phyloP scores from a whole-genome alignment of 2,113 vertebrate species.

The Nothocercus nigrocapillus region DNA sequence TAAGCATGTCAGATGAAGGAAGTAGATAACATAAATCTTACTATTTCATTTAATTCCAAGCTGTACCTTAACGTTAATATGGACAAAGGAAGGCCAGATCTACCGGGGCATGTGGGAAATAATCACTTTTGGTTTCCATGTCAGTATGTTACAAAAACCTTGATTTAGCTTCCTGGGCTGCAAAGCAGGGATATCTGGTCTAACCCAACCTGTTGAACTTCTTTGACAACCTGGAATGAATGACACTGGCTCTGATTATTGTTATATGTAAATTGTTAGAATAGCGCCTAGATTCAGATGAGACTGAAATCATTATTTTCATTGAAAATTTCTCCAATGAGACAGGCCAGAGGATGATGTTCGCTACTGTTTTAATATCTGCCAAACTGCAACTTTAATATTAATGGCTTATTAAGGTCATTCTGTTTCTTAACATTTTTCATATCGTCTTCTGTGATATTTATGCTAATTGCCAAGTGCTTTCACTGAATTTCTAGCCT shows the following conservation, averaged over 20 bases:
- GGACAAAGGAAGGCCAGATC: not conserved
- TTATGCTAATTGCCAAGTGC: conserved; percentile 62
- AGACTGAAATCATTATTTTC: not conserved
- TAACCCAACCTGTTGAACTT: not conserved
- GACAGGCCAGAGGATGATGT: conserved; percentile 50
- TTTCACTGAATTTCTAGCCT: conserved; percentile 63
- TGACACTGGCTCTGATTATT: not conserved
- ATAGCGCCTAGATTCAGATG: not conserved
- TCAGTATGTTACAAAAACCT: not conserved
- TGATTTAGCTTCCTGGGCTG: not conserved
- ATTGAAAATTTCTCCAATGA: not conserved
- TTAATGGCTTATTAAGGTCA: conserved; percentile 46
- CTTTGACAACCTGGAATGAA: not conserved
- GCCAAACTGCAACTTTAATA: conserved; percentile 44
- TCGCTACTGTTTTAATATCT: conserved; percentile 53
- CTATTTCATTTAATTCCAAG: not conserved
- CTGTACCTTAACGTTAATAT: not conserved
- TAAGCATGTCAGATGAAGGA: not conserved
- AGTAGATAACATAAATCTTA: not conserved
- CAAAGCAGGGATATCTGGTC: not conserved
- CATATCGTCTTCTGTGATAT: conserved; percentile 41
- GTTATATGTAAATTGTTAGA: not conserved
- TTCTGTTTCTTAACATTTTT: conserved; percentile 1
- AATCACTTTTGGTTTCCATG: not conserved
- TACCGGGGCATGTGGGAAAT: not conserved